Evolutionary conservation across 2,888 invertebrate species (phyloP), one percentile per base, ranked within the genome.

Genomic region (Ligdia adustata): DNA sequence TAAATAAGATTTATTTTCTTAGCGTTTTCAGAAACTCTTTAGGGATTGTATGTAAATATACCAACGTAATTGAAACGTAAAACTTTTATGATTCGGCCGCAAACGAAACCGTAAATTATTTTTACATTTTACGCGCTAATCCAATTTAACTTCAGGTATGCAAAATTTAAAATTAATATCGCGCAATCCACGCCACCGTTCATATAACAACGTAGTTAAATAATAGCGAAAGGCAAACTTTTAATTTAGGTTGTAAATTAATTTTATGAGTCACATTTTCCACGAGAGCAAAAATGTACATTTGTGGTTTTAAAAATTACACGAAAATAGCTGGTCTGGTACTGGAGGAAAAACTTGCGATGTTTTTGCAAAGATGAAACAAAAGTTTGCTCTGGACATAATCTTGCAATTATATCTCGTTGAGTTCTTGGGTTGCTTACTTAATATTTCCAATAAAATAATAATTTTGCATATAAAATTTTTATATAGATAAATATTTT

Each of bases 181-280:
- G 14, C 20, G n/a, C 28, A 13, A 22, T 26, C 24, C 38, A 14
- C 6, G 33, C 3, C 22, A 1, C 18, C 15, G 9, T 12, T 27
- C 15, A 22, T 38, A 39, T 38, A 45, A 52, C 43, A 35, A 9
- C 34, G 20, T 43, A 29, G 41, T 47, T 42, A 52, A 52, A 55
- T n/a, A n/a, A n/a, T 46, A 37, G 41, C 7, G 24, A 26, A 35
- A 29, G 32, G 34, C 9, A 9, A 44, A 34, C 27, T 51, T 57
- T 55, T 55, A 53, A 57, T 57, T 57, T 37, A 31, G 24, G 27
- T 20, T 41, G 48, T 51, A 29, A 48, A 57, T 57, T 50, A 20
- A 42, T 45, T 51, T 37, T 29, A n/a, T 28, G 18, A 22, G 34
- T 11, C 14, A 5, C 33, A 22, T 26, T 49, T 49, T 46, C 16